These are phyloP conservation scores for Murina feae DNA, from an alignment of 2,113 vertebrate species.

Conservation along the genomic window DNA sequence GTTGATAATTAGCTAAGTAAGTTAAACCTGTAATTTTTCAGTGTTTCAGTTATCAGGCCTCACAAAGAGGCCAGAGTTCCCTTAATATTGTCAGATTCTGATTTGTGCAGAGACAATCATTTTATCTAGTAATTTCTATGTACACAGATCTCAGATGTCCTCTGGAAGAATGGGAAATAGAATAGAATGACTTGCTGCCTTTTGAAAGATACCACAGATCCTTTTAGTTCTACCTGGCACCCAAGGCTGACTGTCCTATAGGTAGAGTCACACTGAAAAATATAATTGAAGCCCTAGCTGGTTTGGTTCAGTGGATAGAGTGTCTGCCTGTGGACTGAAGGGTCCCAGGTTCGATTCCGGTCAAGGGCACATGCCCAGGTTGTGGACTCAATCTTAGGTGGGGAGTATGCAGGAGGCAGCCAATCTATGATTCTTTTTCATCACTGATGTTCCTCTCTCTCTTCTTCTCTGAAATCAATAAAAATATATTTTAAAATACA, in stretches of 20 bases:
- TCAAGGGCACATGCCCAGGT: too few relatives aligned
- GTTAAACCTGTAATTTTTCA: conserved; percentile 34
- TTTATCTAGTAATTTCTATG: background rate
- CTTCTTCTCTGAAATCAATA: too few relatives aligned
- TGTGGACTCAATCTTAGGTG: too few relatives aligned
- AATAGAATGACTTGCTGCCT: background rate
- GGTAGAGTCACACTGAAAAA: background rate
- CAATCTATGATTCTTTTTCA: too few relatives aligned
- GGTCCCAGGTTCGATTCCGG: too few relatives aligned
- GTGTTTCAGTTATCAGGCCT: background rate
- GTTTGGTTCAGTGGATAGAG: too few relatives aligned
- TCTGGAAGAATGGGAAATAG: background rate
- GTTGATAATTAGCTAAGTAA: background rate
- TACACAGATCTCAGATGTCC: background rate
- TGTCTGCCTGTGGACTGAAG: too few relatives aligned
- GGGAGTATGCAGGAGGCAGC: too few relatives aligned
- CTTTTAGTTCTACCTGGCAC: background rate
- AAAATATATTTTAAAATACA: too few relatives aligned
- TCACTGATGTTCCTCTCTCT: too few relatives aligned
- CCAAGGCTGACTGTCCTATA: background rate
- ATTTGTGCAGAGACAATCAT: background rate
- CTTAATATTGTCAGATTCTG: background rate
- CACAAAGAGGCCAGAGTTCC: background rate
- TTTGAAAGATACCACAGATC: conserved; percentile 1
- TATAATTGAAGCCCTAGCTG: too few relatives aligned